Percentiles rank a stretch among this genome's conserved stretches.
Evolutionary conservation across 2,113 vertebrate species (phyloP).

Genomic region (Haemorhous mexicanus): DNA sequence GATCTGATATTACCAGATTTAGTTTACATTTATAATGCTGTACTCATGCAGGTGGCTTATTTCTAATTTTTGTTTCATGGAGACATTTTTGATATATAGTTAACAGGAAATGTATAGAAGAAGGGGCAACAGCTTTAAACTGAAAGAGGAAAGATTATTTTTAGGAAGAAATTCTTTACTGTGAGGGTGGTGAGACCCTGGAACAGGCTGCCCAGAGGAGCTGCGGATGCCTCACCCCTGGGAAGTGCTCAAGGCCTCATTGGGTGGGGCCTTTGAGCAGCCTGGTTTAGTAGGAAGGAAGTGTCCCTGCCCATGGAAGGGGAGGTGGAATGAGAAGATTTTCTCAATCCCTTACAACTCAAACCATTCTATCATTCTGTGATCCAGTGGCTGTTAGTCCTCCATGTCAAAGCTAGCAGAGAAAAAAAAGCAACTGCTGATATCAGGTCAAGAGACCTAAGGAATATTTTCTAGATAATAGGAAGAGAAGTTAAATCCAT

Average conservation of each 20-base stretch:
- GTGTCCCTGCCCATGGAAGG: not conserved
- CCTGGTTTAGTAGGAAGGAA: not conserved
- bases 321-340: not conserved
- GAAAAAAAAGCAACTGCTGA: not conserved
- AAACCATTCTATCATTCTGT: not conserved
- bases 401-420: not conserved
- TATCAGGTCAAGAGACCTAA: not conserved
- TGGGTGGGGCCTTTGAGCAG: not conserved
- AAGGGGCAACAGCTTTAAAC: not conserved
- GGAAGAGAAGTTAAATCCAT: not conserved
- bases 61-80: not conserved
- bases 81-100: not conserved
- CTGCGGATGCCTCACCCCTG: not conserved
- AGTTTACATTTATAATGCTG: not conserved
- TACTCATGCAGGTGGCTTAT: not conserved
- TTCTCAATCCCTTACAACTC: not conserved
- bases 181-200: not conserved
- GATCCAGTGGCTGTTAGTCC: not conserved
- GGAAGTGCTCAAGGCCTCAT: not conserved
- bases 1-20: not conserved
- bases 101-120: not conserved
- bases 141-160: not conserved
- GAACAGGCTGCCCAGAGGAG: not conserved
- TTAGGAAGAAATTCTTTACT: not conserved
- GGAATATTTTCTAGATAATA: not conserved